A percentile compares a stretch with the other conserved stretches of the same genome.
These are phyloP conservation scores for Vespertilio murinus DNA, from an alignment of 2,797 vertebrate species.

Conservation along the genomic window DNA sequence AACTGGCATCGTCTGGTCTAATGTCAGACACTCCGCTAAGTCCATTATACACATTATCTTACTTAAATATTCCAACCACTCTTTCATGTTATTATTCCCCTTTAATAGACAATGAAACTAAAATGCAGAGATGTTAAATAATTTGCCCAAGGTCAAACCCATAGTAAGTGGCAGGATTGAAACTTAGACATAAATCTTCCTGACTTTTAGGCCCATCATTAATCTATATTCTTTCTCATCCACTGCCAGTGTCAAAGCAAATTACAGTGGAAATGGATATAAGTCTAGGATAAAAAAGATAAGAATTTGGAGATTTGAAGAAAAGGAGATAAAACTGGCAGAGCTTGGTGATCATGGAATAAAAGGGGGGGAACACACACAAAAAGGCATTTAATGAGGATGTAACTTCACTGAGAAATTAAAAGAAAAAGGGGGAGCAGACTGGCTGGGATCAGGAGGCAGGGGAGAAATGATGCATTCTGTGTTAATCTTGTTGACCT, in stretches of 20 bases:
- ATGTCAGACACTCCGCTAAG: not conserved
- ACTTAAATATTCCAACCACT: not conserved
- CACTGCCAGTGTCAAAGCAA: not conserved
- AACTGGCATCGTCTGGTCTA: not conserved
- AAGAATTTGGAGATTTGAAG: constrained; percentile 1
- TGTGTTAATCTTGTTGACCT: not conserved
- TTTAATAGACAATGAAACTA: constrained; percentile 26
- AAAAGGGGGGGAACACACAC: not conserved
- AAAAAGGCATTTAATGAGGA: not conserved
- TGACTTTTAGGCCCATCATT: not conserved
- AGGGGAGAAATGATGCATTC: not conserved
- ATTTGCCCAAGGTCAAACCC: constrained; percentile 42
- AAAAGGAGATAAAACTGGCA: not conserved
- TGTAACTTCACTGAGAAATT: not conserved
- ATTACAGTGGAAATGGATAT: not conserved
- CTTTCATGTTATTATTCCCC: constrained; percentile 25
- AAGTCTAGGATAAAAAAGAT: not conserved
- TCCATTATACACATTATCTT: not conserved
- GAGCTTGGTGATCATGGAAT: not conserved
- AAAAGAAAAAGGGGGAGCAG: not conserved
- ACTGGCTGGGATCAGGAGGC: not conserved
- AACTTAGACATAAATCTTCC: constrained; percentile 8
- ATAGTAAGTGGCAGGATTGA: not conserved
- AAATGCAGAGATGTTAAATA: constrained; percentile 29
- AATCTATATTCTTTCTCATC: not conserved